Percentiles rank a stretch among this genome's conserved stretches.
These are phyloP conservation scores for Astyanax mexicanus DNA, from an alignment of 2,797 vertebrate species.

Conservation along the genomic window DNA sequence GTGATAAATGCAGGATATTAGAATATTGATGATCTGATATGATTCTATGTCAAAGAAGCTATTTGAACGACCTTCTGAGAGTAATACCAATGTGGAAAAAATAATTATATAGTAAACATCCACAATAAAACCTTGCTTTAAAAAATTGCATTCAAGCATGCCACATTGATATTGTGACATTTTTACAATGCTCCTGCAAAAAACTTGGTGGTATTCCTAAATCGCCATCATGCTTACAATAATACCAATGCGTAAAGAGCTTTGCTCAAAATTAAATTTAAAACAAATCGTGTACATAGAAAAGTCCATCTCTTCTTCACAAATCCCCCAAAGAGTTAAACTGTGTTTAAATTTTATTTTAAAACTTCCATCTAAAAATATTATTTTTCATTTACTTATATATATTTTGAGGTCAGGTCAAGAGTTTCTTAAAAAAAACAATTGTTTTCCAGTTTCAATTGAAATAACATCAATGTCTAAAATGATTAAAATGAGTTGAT, in stretches of 20 bases:
- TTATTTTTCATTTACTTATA: neutral
- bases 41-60: neutral
- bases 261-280: neutral
- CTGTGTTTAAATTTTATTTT: neutral
- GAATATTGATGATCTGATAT: neutral
- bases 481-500: neutral
- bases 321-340: too few relatives aligned
- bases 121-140: neutral
- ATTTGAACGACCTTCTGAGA: neutral
- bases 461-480: neutral
- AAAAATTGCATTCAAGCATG: neutral
- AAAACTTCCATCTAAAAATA: constrained; percentile 21
- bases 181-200: neutral
- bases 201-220: neutral
- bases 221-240: neutral
- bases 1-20: neutral
- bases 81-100: neutral
- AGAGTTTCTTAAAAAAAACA: neutral
- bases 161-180: neutral
- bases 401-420: neutral
- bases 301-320: neutral
- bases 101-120: too few relatives aligned
- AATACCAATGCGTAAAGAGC: neutral
- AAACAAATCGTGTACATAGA: neutral
- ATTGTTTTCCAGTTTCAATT: constrained; percentile 10